A percentile compares a stretch with the other conserved stretches of the same genome.
Evolutionary conservation across 2,888 invertebrate genomes (phyloP).

Genomic region (Synergus gifuensis): DNA sequence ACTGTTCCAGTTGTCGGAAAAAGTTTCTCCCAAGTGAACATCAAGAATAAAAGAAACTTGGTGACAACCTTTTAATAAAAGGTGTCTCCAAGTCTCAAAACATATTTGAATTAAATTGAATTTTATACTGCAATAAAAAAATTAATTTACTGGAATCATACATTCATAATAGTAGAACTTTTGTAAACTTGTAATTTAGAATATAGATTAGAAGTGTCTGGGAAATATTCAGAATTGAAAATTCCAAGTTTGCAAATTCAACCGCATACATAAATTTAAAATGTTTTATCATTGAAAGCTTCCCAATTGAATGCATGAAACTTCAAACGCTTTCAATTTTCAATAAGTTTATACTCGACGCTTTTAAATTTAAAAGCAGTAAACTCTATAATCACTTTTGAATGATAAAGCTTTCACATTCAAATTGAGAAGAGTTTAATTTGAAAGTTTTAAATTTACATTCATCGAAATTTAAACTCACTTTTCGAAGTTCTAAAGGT

Average conservation of each 20-base stretch:
- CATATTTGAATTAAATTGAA: too few species aligned
- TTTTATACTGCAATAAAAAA: too few species aligned
- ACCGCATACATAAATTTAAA: background rate
- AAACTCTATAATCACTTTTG: background rate
- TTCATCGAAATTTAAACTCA: background rate
- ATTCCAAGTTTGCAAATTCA: background rate
- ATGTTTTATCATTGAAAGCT: background rate
- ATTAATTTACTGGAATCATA: too few species aligned
- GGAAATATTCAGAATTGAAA: background rate
- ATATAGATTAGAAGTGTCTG: background rate
- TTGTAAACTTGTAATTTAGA: background rate
- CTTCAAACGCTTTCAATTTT: constrained; percentile 17
- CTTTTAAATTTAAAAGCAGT: background rate
- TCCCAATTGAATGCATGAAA: background rate
- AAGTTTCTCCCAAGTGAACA: background rate
- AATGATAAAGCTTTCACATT: constrained; percentile 14
- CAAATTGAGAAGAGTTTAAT: background rate
- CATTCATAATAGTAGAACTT: too few species aligned
- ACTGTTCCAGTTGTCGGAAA: background rate
- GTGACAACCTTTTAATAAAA: background rate
- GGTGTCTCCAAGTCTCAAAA: background rate
- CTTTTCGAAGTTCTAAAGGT: background rate
- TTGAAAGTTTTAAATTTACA: background rate
- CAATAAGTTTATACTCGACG: background rate
- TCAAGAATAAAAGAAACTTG: background rate